Evolutionary conservation across 1,140 invertebrate species (phyloP), one percentile per base, ranked within the genome.

Genomic region (Drosophila mauritiana): DNA sequence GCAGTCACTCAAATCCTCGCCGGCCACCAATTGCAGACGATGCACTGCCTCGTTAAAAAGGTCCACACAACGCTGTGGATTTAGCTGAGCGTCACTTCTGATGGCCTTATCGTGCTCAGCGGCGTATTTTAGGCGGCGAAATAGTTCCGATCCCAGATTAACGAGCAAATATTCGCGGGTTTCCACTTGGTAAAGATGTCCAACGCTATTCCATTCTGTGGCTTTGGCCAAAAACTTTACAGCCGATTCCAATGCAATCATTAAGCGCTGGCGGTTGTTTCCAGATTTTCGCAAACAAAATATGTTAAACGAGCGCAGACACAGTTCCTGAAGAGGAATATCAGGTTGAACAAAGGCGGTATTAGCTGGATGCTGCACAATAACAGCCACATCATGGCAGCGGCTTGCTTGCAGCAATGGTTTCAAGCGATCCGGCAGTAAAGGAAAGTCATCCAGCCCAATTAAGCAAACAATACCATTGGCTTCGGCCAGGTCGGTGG

Each of bases 41-140:
- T 92, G 92, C 4, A 96, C 93, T 37, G 94, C 94, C 74, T 94
- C 93, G 81, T 96, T 96, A 70, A 96, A 95, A 36, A 95, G 90
- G 34, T 93, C 88, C 17, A 95, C 94, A 4, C 95, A 92, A 69
- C 94, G 94, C 63, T 94, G 93, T 0, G 95, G 93, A 70, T 94
- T 93, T 25, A 92, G 92, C 25, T 94, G 91, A 20, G 45, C 49
- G 1, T 17, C 92, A 37, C 75, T 69, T 22, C 84, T 78, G 17
- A 95, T 92, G 53, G 84, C 91, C 11, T 61, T 80, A 91, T 94
- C 95, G 82, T 78, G 93, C 72, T 82, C 92, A 12, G 92, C 84
- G 61, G 93, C 93, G 36, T 92, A 92, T 63, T 93, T 93, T 46
- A 96, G 93, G 70, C 93, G 94, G 42, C 94, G 92, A 94, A 95